Base-by-base conservation (phyloP, 2,797 vertebrate species). In the Poeciliopsis turneri region DNA sequence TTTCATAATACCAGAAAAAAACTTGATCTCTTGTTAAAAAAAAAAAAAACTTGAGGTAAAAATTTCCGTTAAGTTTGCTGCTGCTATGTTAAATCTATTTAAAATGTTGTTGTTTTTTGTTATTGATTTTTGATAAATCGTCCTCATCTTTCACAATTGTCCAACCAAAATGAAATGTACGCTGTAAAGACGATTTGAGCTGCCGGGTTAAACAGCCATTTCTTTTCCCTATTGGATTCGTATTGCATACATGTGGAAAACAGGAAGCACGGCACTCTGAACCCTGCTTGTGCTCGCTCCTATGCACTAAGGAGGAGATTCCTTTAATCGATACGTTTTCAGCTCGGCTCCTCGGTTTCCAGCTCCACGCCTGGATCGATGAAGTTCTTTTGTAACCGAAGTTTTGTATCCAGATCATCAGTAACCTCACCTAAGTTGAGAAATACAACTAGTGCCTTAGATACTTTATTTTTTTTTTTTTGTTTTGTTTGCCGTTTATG, bases 371-470 rank as follows among this genome's bases (percentile, higher is more conserved):
- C 82, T 79, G 78, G 78, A 85, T 87, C 78, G 82, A 87, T 81
- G 81, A 86, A 83, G 70, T 87, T 90, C 57, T 85, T 89, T 86
- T 93, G 76, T 91, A 49, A 83, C 87, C 80, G 80, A 85, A 80
- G 78, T 87, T 87, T 83, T 90, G 77, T 89, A 80, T 84, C 77
- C 30, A 82, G 71, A 77, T 81, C 76, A 79, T 88, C 77, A 51
- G 33, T 90, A 83, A 83, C 76, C 84, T 81, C 80, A 82, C 80
- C 80, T 87, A 59, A 64, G 84, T 92, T 90, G 80, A 91, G 76
- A 90, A 85, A 84, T 86, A 85, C 87, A 87, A 89, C 90, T 92
- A 91, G 93, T 95, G 94, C 94, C 94, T 95, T 95, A 94, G 93
- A 93, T 89, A 88, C 78, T 74, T 90, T 81, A 30, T 83, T 80